Conservation (phyloP, 2,888 invertebrate species). For the Pterostichus madidus region DNA sequence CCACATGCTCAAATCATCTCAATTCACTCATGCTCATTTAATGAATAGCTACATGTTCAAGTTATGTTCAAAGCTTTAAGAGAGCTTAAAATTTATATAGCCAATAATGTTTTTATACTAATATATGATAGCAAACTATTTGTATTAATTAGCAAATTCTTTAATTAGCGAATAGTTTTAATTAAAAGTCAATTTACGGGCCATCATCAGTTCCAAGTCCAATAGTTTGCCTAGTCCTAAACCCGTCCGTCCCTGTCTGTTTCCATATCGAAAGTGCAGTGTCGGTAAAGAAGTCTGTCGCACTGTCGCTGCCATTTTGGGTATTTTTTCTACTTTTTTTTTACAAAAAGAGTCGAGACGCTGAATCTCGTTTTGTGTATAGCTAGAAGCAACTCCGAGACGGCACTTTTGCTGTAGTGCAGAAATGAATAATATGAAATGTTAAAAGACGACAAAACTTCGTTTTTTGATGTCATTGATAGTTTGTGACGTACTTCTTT, state of each 20-base stretch:
- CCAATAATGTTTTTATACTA: too few relatives aligned
- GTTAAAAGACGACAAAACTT: slow-evolving; percentile 21
- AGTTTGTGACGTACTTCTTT: slow-evolving; percentile 10
- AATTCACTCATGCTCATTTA: too few relatives aligned
- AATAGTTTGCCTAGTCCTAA: too few relatives aligned
- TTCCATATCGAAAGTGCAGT: slow-evolving; percentile 5
- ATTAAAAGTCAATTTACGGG: too few relatives aligned
- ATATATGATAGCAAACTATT: too few relatives aligned
- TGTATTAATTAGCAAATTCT: too few relatives aligned
- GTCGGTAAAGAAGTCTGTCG: background rate
- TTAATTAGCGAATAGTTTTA: too few relatives aligned
- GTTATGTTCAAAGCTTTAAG: too few relatives aligned
- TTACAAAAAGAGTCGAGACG: slow-evolving; percentile 6
- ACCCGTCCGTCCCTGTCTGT: background rate
- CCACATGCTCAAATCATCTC: too few relatives aligned
- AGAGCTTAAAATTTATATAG: too few relatives aligned
- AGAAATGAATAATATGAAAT: slow-evolving; percentile 39
- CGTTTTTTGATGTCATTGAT: background rate
- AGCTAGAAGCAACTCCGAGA: background rate
- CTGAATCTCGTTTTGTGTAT: slow-evolving; percentile 6
- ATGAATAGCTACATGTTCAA: too few relatives aligned
- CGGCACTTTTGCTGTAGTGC: slow-evolving; percentile 14
- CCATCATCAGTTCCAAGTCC: too few relatives aligned
- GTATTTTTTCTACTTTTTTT: slow-evolving; percentile 12
- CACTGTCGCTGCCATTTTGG: background rate